These are phyloP conservation scores for Notocelia uddmanniana DNA, from an alignment of 2,888 invertebrate genomes.

Conservation along the genomic window DNA sequence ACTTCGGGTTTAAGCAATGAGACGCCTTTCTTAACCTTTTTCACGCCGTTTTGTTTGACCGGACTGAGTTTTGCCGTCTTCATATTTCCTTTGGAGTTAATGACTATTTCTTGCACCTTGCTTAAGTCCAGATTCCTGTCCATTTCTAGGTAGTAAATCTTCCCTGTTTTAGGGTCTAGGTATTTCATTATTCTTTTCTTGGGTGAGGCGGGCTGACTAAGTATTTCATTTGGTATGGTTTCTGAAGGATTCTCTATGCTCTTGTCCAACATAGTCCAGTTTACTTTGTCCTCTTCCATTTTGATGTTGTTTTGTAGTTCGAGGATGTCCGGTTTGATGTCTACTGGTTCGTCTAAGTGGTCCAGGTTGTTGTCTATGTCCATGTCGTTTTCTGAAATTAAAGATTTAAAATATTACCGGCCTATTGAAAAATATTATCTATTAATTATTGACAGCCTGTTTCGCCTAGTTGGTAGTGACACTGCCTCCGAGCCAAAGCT, in stretches of 20 bases:
- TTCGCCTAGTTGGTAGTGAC: too few species aligned
- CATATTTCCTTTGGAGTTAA: constrained; percentile 64
- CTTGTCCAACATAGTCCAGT: constrained; percentile 41
- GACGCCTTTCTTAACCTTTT: constrained; percentile 59
- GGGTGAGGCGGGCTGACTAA: constrained; percentile 57
- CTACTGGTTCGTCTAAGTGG: neutral
- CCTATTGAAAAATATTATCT: too few species aligned
- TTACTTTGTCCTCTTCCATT: constrained; percentile 32
- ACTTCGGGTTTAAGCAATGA: constrained; percentile 72
- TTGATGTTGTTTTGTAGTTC: constrained; percentile 27
- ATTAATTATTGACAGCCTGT: too few species aligned
- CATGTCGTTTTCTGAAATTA: constrained; percentile 19
- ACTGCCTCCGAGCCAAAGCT: too few species aligned
- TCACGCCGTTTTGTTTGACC: constrained; percentile 70
- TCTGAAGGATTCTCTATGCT: constrained; percentile 41
- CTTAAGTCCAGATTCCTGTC: constrained; percentile 72
- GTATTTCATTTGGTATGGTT: constrained; percentile 61
- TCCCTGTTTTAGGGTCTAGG: constrained; percentile 75
- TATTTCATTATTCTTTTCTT: constrained; percentile 78
- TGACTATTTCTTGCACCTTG: constrained; percentile 77
- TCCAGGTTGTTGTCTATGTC: constrained; percentile 20
- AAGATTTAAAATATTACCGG: constrained; percentile 13
- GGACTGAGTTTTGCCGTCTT: constrained; percentile 73
- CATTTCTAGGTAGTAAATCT: constrained; percentile 80
- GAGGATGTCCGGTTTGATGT: constrained; percentile 28